Base-by-base conservation (phyloP, 2,797 vertebrate species). In the Protosalanx chinensis region DNA sequence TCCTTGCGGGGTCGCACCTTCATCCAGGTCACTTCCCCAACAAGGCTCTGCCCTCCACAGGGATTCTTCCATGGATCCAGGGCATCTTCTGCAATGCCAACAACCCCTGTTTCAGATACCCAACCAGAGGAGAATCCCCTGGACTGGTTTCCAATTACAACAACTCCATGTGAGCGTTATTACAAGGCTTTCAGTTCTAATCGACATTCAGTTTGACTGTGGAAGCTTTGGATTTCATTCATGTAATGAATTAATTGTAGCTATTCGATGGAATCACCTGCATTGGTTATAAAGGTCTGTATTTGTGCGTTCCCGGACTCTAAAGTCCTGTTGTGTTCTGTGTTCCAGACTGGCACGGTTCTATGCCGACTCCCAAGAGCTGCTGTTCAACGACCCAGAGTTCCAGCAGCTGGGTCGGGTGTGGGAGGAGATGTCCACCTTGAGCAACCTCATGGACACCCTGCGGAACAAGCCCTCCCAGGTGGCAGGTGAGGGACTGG, bases 1-100 rank as follows among this genome's bases (percentile, higher is more conserved):
- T 13, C 15, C 6, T 59, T 46, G 41, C 3, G 41, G 41, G 41
- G 41, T 46, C 7, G 4, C 71, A 6, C 75, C n/a, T 68, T 67
- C 35, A 33, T 41, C 35, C 89, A 99, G 97, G 97, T 92, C 97
- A 98, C 87, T 99, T 99, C 80, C 95, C 97, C 87, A 98, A 96
- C 90, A 98, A 98, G 89, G 97, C 96, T 3, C 94, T 98, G 97
- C 97, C 97, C 37, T 99, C 97, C 10, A 92, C 97, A 4, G 97
- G 97, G 84, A 89, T 93, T 2, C 85, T 98, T 71, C 97, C 97
- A 0, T 98, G 97, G 97, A 90, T 98, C 76, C 97, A 98, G 72
- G 96, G 97, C 62, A 95, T 99, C 85, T 96, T 98, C 90, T 98
- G 97, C 89, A 99, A 98, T 1, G 83, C 92, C 88, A 95, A 97